Evolutionary conservation across 1,140 invertebrate genomes (phyloP), one percentile per base, ranked within the genome.

Genomic region (Zophobas atratus): DNA sequence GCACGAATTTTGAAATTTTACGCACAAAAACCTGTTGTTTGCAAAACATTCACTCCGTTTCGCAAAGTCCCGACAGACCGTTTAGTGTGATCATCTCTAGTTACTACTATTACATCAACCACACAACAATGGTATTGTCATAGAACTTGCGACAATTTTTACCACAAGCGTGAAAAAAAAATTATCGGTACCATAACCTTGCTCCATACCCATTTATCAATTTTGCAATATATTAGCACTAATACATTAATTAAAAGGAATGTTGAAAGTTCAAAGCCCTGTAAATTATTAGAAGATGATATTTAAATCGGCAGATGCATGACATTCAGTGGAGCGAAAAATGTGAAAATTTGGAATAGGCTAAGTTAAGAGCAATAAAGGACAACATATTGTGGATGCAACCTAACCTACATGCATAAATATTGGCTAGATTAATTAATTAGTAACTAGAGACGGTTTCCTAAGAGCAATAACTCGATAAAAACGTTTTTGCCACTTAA

Each of bases 221-320:
- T 67, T 67, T 67, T 67, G 60, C 60, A 67, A 67, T 6, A 43
- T 38, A 67, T 67, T 67, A 67, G 39, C 60, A 67, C 60, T 67
- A 39, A 67, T 43, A 67, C 39, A 67, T 67, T 63, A 39, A 8
- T 63, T 60, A 8, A 4, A 4, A 33, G 56, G 56, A 8, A 60
- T 60, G 35, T 57, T 67, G 60, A 67, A 67, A 67, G 60, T 67
- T 43, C 6, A 38, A 38, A 63, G 38, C 36, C 6, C 6, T 57
- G 34, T 57, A 39, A 63, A 63, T 63, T 43, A 43, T 41, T 32
- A 33, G n/a, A 67, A 32, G 60, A 46, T 67, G 60, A 67, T 67
- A 67, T 67, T 67, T 67, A 43, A 67, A 67, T n/a, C 3, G 20
- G 6, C n/a, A 2, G 49, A 20, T 20, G n/a, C n/a, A 2, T 51